Evolutionary conservation across 2,113 vertebrate genomes (phyloP).

Genomic region (Periophthalmodon schlosseri): DNA sequence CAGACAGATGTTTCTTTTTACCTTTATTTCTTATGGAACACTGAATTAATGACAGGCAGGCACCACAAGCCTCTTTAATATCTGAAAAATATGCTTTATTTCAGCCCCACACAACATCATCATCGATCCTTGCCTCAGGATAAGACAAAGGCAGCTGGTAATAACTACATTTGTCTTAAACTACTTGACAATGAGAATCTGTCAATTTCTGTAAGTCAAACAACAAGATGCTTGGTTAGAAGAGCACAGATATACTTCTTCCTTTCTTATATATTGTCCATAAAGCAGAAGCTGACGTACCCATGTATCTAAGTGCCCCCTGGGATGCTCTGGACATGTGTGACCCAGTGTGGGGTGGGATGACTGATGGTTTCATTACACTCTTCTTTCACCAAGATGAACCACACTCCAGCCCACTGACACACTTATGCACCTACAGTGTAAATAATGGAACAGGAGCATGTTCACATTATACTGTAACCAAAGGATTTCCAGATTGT

Average conservation of each 20-base stretch:
- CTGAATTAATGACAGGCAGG: conserved; percentile 7
- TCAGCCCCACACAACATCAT: background rate
- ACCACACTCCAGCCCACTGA: background rate
- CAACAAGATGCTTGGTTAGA: background rate
- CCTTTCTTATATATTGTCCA: background rate
- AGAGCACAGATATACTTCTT: background rate
- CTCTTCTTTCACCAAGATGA: conserved; percentile 3
- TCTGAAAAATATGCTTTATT: conserved; percentile 6
- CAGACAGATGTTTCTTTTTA: background rate
- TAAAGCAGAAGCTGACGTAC: background rate
- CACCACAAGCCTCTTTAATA: conserved; percentile 5
- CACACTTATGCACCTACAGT: conserved; percentile 1
- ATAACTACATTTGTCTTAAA: conserved; percentile 11
- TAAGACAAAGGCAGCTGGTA: background rate
- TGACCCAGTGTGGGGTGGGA: background rate
- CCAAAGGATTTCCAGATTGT: background rate
- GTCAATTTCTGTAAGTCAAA: conserved; percentile 14
- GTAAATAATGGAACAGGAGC: background rate
- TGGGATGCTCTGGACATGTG: conserved; percentile 5
- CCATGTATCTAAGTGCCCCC: background rate
- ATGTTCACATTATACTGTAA: background rate
- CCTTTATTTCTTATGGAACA: background rate
- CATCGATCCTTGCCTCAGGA: background rate
- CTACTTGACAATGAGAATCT: conserved; percentile 9
- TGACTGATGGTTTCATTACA: conserved; percentile 16